Base-by-base conservation (phyloP, 2,113 vertebrate genomes). In the Petrocephalus microphthalmus region DNA sequence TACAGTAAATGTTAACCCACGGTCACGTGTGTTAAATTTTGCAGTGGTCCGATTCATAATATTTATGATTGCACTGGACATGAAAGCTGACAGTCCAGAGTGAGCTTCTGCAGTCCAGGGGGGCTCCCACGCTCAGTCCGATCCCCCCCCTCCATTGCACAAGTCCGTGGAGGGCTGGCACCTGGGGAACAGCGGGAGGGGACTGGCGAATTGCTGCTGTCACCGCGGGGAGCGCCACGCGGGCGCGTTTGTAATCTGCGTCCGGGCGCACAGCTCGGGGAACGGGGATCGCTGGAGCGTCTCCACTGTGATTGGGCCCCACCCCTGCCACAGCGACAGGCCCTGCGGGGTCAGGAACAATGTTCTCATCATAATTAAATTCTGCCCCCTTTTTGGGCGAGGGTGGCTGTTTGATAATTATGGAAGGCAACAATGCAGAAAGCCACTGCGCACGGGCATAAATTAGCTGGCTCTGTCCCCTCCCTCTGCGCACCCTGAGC, bases 371-470 rank as follows among this genome's bases (percentile, higher is more conserved):
- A 92, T 94, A 93, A 95, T 95, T 95, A 94, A 94, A 94, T 90
- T 92, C 92, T 91, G 88, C 90, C 92, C 90, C 92, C 93, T 91
- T 92, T 91, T 90, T 88, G 90, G 42, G 33, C 4, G 51, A 60
- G 89, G 92, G 84, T n/a, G 90, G 91, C 89, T 1, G 94, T 95
- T 94, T 95, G 96, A 96, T 96, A 97, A 97, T 97, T 96, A 96
- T 94, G 94, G 96, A 97, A 97, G 96, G 93, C 97, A 98, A 97
- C 97, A 97, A 96, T 95, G 96, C 97, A 97, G 97, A 97, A 97
- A 97, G 95, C 92, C 88, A 93, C 92, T 94, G 95, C 95, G 95
- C 94, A 91, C 94, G 94, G 93, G 94, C 93, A 95, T 95, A 96
- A 96, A 97, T 97, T 96, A 97, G 96, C 87, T 89, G 91, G 89